These are phyloP conservation scores for Coregonus clupeaformis DNA, from an alignment of 2,113 vertebrate species.

Conservation along the genomic window DNA sequence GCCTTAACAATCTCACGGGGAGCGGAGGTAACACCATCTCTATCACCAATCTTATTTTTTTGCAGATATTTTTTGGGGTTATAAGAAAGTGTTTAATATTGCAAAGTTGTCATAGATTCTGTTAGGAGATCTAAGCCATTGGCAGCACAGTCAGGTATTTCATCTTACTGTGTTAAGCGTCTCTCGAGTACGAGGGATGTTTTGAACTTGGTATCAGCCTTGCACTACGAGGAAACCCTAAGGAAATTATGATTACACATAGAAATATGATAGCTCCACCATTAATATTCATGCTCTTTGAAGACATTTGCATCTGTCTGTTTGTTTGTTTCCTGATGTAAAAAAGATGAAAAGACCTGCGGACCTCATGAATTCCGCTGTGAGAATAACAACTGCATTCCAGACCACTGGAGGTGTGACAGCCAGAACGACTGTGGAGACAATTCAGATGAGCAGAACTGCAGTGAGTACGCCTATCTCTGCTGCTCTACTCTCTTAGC, in stretches of 20 bases:
- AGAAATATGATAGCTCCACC: slow-evolving; percentile 48
- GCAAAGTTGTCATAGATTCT: slow-evolving; percentile 37
- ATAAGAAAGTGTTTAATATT: slow-evolving; percentile 35
- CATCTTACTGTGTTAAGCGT: slow-evolving; percentile 58
- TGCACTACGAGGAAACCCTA: slow-evolving; percentile 61
- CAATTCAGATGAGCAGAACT: slow-evolving; percentile 96
- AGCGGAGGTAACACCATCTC: no score
- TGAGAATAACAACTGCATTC: slow-evolving; percentile 98
- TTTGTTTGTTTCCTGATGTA: slow-evolving; percentile 73
- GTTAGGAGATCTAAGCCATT: slow-evolving; percentile 28
- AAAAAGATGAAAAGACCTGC: slow-evolving; percentile 97
- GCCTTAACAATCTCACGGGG: no score
- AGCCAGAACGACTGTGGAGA: slow-evolving; percentile 98
- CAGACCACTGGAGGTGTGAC: slow-evolving; percentile 97
- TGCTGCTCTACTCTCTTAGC: slow-evolving; percentile 22
- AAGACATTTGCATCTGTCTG: slow-evolving; percentile 70
- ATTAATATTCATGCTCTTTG: slow-evolving; percentile 76
- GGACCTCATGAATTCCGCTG: slow-evolving; percentile 97
- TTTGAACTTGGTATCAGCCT: slow-evolving; percentile 67
- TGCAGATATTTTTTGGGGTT: slow-evolving; percentile 23
- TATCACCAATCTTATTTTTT: background rate
- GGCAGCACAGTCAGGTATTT: slow-evolving; percentile 62
- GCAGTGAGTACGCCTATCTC: slow-evolving; percentile 84
- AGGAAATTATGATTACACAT: slow-evolving; percentile 69
- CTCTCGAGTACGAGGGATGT: slow-evolving; percentile 54